A percentile compares a stretch with the other conserved stretches of the same genome.
Evolutionary conservation across 2,888 invertebrate genomes (phyloP).

Genomic region (Machimus rusticus): DNA sequence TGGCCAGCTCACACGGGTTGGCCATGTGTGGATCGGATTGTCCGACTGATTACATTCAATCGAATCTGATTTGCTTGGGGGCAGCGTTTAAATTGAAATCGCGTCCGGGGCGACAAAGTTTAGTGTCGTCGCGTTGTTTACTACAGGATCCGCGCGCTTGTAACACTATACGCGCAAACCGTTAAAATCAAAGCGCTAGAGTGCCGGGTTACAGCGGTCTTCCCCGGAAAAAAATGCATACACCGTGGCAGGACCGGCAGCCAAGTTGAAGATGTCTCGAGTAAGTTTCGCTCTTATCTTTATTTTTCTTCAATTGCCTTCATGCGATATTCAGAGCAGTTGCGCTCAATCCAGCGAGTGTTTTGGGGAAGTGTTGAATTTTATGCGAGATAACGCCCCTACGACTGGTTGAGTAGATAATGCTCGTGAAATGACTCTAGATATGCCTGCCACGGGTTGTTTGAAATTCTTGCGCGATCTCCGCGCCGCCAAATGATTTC

Average conservation of each 20-base stretch:
- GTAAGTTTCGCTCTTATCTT: conserved; percentile 32
- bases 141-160: neutral
- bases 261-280: neutral
- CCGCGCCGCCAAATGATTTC: neutral
- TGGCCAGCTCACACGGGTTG: neutral
- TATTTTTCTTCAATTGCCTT: conserved; percentile 16
- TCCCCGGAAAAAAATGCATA: neutral
- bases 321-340: neutral
- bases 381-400: neutral
- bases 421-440: neutral
- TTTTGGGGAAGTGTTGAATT: conserved; percentile 18
- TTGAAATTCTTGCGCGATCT: neutral
- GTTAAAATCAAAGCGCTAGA: neutral
- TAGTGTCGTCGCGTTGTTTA: neutral
- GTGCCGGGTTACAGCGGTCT: neutral
- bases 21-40: neutral
- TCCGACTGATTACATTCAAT: conserved; percentile 18
- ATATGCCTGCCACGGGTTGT: neutral
- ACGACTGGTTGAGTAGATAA: neutral
- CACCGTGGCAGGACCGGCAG: neutral
- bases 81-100: conserved; percentile 31
- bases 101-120: neutral
- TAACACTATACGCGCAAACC: neutral
- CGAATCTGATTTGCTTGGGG: conserved; percentile 32
- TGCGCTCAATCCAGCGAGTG: neutral